phyloP scores from a whole-genome alignment of 2,797 vertebrate genomes.

The Peromyscus melanophrys region DNA sequence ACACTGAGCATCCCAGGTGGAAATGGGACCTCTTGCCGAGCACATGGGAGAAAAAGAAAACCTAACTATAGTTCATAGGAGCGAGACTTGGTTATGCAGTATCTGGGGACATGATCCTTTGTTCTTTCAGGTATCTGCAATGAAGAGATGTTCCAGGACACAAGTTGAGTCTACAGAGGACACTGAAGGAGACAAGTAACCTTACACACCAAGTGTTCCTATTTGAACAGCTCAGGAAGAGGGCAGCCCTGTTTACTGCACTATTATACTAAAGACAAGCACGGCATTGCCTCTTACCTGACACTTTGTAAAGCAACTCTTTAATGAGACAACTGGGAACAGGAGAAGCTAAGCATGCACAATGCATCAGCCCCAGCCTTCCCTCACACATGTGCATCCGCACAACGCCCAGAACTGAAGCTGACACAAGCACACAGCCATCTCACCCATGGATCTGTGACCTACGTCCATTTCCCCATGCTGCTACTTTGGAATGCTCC shows the following conservation, averaged over 20 bases:
- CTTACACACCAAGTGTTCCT: background rate
- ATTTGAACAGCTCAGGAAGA: conserved; percentile 44
- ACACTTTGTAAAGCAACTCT: conserved; percentile 30
- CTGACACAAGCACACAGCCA: background rate
- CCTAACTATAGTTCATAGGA: background rate
- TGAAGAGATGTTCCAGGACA: background rate
- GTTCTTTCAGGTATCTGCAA: background rate
- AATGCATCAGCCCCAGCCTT: background rate
- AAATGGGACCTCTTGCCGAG: background rate
- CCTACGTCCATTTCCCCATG: background rate
- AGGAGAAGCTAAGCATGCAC: background rate
- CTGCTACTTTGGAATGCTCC: conserved; percentile 29
- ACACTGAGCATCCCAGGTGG: background rate
- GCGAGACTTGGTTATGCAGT: background rate
- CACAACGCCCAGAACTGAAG: background rate
- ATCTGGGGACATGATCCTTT: background rate
- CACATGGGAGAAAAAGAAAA: background rate
- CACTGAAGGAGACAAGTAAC: conserved; percentile 17
- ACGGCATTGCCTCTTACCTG: background rate
- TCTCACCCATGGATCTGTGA: background rate
- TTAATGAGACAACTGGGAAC: conserved; percentile 42
- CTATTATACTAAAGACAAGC: conserved; percentile 4
- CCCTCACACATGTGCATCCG: background rate
- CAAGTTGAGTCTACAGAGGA: background rate
- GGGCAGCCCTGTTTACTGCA: background rate